phyloP scores from a whole-genome alignment of 2,797 vertebrate species.

The Gephyroberyx darwinii region DNA sequence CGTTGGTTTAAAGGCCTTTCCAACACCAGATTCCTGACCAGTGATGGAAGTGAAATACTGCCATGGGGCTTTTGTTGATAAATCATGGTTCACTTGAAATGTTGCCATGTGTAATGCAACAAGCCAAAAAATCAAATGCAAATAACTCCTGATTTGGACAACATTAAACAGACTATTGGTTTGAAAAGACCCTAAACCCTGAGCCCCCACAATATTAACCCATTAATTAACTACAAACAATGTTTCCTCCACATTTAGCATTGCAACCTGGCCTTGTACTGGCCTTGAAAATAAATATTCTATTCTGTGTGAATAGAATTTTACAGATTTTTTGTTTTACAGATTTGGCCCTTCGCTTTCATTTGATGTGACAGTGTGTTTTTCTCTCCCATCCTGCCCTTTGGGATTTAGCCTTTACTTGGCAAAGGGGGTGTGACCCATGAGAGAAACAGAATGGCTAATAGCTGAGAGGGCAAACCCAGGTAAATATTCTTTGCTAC shows the following conservation, averaged over 20 bases:
- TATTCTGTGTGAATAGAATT: neutral
- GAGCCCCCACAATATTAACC: too few species aligned
- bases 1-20: neutral
- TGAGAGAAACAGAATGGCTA: slow-evolving; percentile 19
- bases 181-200: too few species aligned
- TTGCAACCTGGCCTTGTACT: neutral
- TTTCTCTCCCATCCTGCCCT: slow-evolving; percentile 9
- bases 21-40: neutral
- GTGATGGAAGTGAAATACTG: neutral
- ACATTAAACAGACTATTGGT: too few species aligned
- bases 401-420: slow-evolving; percentile 28
- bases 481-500: slow-evolving; percentile 34
- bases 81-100: neutral
- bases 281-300: neutral
- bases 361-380: slow-evolving; percentile 3
- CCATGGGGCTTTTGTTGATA: too few species aligned
- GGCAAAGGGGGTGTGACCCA: slow-evolving; percentile 28
- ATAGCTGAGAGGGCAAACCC: slow-evolving; percentile 30
- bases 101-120: neutral
- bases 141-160: neutral
- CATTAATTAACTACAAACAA: too few species aligned
- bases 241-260: neutral
- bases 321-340: too few species aligned
- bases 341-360: slow-evolving; percentile 13
- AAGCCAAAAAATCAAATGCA: too few species aligned